Evolutionary conservation across 2,113 vertebrate genomes (phyloP), one percentile per base, ranked within the genome.

Genomic region (Vicugna pacos): DNA sequence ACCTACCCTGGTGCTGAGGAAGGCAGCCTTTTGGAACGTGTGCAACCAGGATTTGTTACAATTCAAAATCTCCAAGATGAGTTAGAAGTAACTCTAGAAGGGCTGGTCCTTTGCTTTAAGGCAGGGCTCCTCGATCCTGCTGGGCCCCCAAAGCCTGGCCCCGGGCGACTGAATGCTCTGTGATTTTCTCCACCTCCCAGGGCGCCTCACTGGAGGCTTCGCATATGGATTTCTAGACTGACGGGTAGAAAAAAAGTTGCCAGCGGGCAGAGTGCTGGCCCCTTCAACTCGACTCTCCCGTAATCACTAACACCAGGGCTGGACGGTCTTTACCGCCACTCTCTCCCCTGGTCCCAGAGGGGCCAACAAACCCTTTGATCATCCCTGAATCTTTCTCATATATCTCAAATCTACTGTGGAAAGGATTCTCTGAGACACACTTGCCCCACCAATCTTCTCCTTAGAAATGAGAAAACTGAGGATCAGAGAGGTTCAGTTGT

Each of bases 311-410:
- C 10, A 19, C 17, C 13, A 42, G 77, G 20, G 15, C 30, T 3
- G 17, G 15, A 10, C 0, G 0, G 2, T 5, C 32, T 11, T 13
- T 9, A 6, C 13, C 12, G 5, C 7, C 2, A 26, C 35, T 8
- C 6, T 22, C 8, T 0, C n/a, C 28, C 1, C 19, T 9, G 0
- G 0, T 13, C 50, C 46, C 14, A 35, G 19, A 70, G 30, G 11
- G 48, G 28, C 30, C 26, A 19, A 60, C 15, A n/a, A 19, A 60
- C 24, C 46, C 30, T n/a, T 8, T 15, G 8, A 6, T 9, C 19
- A 2, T 11, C 46, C 87, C 38, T 1, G 64, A 62, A 32, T 26
- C 26, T 50, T 69, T n/a, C 19, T 56, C 35, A 3, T 3, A 13
- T 0, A 12, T 17, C 30, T 72, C 56, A 26, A 1, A 30, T 73